phyloP scores from a whole-genome alignment of 2,888 invertebrate species.

The Drosophila paracracens region DNA sequence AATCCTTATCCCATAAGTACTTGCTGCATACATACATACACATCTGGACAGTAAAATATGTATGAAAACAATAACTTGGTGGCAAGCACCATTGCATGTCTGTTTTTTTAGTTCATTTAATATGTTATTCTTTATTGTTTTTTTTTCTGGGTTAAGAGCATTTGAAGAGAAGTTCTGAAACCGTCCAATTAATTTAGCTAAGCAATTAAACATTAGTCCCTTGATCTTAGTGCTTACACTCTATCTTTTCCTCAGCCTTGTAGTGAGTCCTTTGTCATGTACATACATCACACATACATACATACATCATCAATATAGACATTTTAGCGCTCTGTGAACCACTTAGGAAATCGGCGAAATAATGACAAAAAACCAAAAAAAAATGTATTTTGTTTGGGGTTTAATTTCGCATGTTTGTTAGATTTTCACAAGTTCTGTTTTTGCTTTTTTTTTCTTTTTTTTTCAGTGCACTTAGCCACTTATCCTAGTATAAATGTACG shows the following conservation, averaged over 20 bases:
- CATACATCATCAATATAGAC: neutral
- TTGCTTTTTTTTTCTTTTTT: neutral
- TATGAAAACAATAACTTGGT: neutral
- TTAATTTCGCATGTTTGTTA: conserved; percentile 20
- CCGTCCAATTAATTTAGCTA: neutral
- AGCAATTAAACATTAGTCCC: neutral
- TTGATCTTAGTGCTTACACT: neutral
- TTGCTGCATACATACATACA: neutral
- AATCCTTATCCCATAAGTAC: conserved; percentile 2
- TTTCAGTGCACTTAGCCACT: conserved; percentile 2
- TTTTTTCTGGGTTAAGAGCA: neutral
- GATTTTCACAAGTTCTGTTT: conserved; percentile 21
- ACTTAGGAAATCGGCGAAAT: conserved; percentile 5
- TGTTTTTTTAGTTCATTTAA: neutral
- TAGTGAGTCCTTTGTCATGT: neutral
- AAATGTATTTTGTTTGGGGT: neutral
- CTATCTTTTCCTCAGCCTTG: neutral
- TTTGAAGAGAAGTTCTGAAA: neutral
- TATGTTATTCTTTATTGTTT: neutral
- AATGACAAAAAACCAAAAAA: neutral
- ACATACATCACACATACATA: neutral
- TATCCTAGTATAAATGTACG: neutral
- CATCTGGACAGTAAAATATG: neutral
- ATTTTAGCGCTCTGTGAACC: conserved; percentile 21
- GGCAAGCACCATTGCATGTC: neutral